phyloP scores from a whole-genome alignment of 2,113 vertebrate genomes.

The Steatornis caripensis region DNA sequence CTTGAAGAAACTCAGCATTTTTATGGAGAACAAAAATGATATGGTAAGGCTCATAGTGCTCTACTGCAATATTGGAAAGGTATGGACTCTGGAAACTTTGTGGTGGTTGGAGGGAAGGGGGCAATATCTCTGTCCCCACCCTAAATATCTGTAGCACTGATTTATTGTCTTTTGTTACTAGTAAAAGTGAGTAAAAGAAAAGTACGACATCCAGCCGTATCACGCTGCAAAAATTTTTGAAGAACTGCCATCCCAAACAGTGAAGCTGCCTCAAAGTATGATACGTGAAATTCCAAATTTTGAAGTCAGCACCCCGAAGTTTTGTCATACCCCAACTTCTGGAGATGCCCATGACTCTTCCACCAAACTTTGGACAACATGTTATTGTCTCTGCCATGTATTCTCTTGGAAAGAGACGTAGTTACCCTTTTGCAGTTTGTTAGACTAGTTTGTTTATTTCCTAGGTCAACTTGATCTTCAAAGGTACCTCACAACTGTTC shows the following conservation, averaged over 20 bases:
- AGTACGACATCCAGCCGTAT: neutral
- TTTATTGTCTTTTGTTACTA: neutral
- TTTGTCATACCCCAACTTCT: neutral
- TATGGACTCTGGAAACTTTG: neutral
- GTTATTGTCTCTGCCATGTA: neutral
- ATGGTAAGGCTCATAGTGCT: conserved; percentile 79
- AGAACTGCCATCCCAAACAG: neutral
- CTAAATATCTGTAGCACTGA: neutral
- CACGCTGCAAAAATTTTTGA: neutral
- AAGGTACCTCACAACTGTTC: neutral
- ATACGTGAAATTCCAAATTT: neutral
- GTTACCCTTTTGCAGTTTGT: neutral
- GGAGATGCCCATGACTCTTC: neutral
- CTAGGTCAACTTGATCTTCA: neutral
- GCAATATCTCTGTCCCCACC: neutral
- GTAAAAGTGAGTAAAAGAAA: neutral
- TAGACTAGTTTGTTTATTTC: neutral
- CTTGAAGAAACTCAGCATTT: conserved; percentile 96
- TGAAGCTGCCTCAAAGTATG: neutral
- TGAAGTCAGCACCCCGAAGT: neutral
- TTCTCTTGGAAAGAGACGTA: neutral
- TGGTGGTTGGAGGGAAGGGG: neutral
- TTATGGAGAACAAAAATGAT: conserved; percentile 95
- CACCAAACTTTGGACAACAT: neutral
- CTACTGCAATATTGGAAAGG: neutral